phyloP scores from a whole-genome alignment of 1,140 invertebrate species.

The Macrostomum lignano region DNA sequence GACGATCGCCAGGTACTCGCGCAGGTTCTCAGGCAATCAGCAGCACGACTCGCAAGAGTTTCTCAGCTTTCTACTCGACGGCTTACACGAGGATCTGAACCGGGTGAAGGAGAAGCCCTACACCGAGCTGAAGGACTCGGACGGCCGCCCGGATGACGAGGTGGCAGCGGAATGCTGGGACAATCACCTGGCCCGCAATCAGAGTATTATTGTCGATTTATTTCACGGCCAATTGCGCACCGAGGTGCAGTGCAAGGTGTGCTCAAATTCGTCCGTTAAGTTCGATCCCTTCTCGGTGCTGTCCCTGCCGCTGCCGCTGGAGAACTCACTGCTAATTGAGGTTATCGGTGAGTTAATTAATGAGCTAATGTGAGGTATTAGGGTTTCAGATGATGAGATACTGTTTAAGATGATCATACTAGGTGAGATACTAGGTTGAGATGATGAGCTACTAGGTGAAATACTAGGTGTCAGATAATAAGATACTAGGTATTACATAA shows the following conservation, averaged over 20 bases:
- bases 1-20: neutral
- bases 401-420: too few species aligned
- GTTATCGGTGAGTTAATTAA: too few species aligned
- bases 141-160: constrained; percentile 42
- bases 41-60: constrained; percentile 68
- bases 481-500: too few species aligned
- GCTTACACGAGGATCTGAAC: constrained; percentile 61
- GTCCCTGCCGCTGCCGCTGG: constrained; percentile 43
- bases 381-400: too few species aligned
- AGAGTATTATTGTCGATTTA: constrained; percentile 55
- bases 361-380: too few species aligned
- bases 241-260: constrained; percentile 43
- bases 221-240: constrained; percentile 68
- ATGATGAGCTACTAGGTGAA: too few species aligned
- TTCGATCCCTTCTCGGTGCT: constrained; percentile 65
- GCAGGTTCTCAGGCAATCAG: constrained; percentile 20
- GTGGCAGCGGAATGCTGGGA: constrained; percentile 39
- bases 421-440: too few species aligned
- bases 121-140: constrained; percentile 43
- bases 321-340: too few species aligned
- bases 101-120: constrained; percentile 33
- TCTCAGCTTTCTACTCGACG: constrained; percentile 54
- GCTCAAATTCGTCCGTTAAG: constrained; percentile 45
- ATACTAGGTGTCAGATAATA: too few species aligned
- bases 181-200: constrained; percentile 44